phyloP scores from a whole-genome alignment of 2,113 vertebrate species.

The Arizona elegans region DNA sequence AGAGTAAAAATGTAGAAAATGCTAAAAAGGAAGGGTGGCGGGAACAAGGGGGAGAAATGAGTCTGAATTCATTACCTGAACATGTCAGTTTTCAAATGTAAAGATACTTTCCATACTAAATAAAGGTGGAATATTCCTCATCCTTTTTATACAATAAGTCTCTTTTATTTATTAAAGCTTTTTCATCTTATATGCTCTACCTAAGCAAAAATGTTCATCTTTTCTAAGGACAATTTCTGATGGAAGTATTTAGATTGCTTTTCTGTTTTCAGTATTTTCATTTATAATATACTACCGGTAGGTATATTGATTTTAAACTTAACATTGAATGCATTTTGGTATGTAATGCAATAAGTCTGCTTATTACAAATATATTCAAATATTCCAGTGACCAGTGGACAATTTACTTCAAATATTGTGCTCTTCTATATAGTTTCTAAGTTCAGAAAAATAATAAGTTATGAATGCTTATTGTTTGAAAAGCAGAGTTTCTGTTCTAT shows the following conservation, averaged over 20 bases:
- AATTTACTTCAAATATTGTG: background rate
- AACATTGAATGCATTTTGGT: slow-evolving; percentile 33
- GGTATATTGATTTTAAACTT: slow-evolving; percentile 40
- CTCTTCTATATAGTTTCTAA: background rate
- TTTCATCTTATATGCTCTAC: background rate
- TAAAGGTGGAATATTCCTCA: slow-evolving; percentile 46
- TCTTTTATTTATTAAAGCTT: background rate
- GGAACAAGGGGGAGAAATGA: slow-evolving; percentile 51
- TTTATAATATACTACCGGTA: background rate
- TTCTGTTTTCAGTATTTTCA: slow-evolving; percentile 29
- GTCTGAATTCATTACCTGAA: slow-evolving; percentile 70
- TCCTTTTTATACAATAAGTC: background rate
- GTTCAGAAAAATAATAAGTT: background rate
- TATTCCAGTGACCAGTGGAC: background rate
- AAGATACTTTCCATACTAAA: slow-evolving; percentile 28
- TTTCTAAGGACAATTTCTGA: slow-evolving; percentile 42
- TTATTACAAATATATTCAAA: slow-evolving; percentile 1
- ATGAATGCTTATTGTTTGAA: background rate
- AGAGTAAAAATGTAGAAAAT: slow-evolving; percentile 75
- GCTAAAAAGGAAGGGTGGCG: slow-evolving; percentile 69
- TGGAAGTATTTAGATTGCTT: slow-evolving; percentile 43
- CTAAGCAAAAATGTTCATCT: slow-evolving; percentile 26
- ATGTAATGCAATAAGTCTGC: slow-evolving; percentile 7
- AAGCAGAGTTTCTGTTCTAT: background rate
- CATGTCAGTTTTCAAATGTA: slow-evolving; percentile 50